These are phyloP conservation scores for Tiliacea citrago DNA, from an alignment of 2,888 invertebrate species.

Conservation along the genomic window DNA sequence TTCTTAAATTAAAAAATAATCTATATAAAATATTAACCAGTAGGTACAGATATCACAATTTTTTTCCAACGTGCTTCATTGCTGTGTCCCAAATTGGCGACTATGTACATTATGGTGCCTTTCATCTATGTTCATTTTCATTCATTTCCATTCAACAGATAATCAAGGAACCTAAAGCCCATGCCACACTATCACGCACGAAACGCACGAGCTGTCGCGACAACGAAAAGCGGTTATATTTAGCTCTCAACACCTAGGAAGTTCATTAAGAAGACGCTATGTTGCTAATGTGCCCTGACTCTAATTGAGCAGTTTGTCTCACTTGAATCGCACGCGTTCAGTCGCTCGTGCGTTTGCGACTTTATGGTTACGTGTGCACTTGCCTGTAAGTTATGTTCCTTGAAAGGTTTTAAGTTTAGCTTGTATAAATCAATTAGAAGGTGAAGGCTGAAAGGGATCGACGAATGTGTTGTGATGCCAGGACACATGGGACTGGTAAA, in stretches of 20 bases:
- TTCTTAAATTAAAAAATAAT: no score
- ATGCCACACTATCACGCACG: constrained; percentile 58
- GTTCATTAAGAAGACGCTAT: constrained; percentile 78
- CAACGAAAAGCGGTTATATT: constrained; percentile 74
- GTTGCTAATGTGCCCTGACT: constrained; percentile 75
- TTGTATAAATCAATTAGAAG: background rate
- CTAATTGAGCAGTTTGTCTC: constrained; percentile 77
- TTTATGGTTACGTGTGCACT: constrained; percentile 65
- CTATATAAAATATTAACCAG: no score
- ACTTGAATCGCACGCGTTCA: constrained; percentile 53
- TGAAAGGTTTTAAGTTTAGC: constrained; percentile 10
- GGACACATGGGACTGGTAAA: no score
- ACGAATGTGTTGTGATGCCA: background rate
- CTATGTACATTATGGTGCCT: background rate
- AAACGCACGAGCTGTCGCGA: constrained; percentile 60
- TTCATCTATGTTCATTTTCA: background rate
- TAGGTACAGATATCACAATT: background rate
- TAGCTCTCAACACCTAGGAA: constrained; percentile 80
- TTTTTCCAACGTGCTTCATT: background rate
- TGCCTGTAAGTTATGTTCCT: constrained; percentile 32
- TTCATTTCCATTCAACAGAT: background rate
- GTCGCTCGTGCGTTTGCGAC: constrained; percentile 59
- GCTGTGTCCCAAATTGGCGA: background rate
- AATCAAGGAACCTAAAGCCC: constrained; percentile 38
- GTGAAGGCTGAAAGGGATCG: background rate